These are phyloP conservation scores for Globodera rostochiensis DNA, from an alignment of 1,140 invertebrate species.

Conservation along the genomic window DNA sequence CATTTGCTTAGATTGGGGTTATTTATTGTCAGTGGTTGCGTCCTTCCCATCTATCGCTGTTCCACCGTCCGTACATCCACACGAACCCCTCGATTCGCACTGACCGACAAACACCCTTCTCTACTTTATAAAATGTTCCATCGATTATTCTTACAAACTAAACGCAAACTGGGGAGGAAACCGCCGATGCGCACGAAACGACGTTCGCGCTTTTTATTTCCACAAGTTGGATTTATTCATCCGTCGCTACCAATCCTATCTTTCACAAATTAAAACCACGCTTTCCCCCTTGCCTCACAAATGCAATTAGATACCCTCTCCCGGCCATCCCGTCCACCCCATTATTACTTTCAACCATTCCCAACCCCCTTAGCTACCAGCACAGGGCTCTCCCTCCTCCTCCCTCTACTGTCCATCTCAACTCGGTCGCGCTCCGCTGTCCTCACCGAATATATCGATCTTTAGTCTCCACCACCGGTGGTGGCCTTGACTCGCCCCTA, in stretches of 20 bases:
- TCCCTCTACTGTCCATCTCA: background rate
- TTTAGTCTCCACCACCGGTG: background rate
- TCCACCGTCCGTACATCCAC: background rate
- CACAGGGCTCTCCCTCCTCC: no score
- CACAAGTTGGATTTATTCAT: no score
- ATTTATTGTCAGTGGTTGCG: background rate
- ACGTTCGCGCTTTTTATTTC: no score
- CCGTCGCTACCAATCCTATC: background rate
- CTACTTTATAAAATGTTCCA: background rate
- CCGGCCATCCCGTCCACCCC: background rate
- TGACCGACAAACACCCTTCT: background rate
- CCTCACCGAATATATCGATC: constrained; percentile 10
- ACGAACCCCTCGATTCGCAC: background rate
- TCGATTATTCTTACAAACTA: background rate
- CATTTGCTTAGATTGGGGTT: background rate
- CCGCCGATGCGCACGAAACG: no score
- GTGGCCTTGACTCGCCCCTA: constrained; percentile 17
- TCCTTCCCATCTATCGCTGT: background rate
- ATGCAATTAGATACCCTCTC: background rate
- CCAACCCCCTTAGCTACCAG: no score
- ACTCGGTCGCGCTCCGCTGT: background rate
- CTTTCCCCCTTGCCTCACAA: background rate
- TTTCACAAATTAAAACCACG: background rate
- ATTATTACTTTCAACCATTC: no score
- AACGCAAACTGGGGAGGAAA: background rate